phyloP scores from a whole-genome alignment of 2,797 vertebrate genomes.

The Trematomus bernacchii region DNA sequence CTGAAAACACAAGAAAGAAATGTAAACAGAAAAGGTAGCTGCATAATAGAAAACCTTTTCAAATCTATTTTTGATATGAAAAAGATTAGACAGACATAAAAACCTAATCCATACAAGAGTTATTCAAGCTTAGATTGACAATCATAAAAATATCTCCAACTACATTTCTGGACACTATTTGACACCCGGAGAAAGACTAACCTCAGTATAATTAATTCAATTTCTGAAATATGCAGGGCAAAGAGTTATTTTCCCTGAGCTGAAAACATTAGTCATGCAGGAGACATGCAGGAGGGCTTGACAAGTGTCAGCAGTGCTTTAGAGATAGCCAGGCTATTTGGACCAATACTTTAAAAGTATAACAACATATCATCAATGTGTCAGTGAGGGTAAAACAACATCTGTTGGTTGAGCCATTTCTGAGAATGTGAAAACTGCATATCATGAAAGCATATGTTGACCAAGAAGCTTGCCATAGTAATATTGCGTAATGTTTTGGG shows the following conservation, averaged over 20 bases:
- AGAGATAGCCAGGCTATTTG: conserved; percentile 7
- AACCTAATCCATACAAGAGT: too few species aligned
- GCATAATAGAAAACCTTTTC: neutral
- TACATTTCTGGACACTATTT: conserved; percentile 34
- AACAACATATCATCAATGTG: conserved; percentile 7
- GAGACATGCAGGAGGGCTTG: neutral
- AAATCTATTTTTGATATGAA: conserved; percentile 8
- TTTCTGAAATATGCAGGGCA: conserved; percentile 38
- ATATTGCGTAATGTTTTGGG: neutral
- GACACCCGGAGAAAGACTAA: conserved; percentile 36
- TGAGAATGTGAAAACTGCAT: too few species aligned
- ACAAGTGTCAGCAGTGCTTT: conserved; percentile 28
- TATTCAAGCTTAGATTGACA: conserved; percentile 13
- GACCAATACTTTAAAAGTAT: conserved; percentile 7
- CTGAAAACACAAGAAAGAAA: neutral
- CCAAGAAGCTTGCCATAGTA: neutral
- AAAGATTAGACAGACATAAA: too few species aligned
- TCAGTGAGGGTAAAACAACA: conserved; percentile 1
- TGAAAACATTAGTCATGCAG: conserved; percentile 31
- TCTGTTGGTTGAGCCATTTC: neutral
- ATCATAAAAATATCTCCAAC: conserved; percentile 7
- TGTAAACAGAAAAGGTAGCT: neutral
- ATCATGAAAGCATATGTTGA: conserved; percentile 11
- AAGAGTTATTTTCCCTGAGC: conserved; percentile 25
- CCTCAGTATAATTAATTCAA: conserved; percentile 40